A percentile compares a stretch with the other conserved stretches of the same genome.
phyloP scores from a whole-genome alignment of 2,888 invertebrate species.

The Oxyscelio sp. region DNA sequence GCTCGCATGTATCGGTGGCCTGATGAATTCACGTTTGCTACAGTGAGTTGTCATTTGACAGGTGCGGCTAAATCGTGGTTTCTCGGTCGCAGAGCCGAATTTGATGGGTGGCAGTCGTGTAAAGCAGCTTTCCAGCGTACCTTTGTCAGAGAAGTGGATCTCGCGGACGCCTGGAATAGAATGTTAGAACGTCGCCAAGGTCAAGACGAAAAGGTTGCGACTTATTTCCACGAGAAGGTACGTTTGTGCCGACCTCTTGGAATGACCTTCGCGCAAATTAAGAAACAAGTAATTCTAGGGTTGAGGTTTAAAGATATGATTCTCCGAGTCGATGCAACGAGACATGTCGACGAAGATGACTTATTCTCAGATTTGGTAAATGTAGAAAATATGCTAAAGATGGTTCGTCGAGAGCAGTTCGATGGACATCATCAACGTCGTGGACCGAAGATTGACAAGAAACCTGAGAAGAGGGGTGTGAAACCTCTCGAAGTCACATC shows the following conservation, averaged over 20 bases:
- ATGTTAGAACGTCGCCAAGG: constrained; percentile 6
- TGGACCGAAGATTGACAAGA: not conserved
- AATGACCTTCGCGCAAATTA: constrained; percentile 9
- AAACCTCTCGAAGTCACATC: not conserved
- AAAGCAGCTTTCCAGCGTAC: not conserved
- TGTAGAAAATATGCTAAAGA: not conserved
- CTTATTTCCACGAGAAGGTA: constrained; percentile 36
- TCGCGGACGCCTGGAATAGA: constrained; percentile 21
- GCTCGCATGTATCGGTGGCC: constrained; percentile 27
- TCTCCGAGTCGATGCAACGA: constrained; percentile 1
- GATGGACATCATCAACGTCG: not conserved
- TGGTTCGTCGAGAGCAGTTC: not conserved
- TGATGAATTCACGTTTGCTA: constrained; percentile 25
- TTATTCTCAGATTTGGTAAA: not conserved
- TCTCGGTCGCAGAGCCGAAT: not conserved
- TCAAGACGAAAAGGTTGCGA: constrained; percentile 15
- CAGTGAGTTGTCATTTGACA: constrained; percentile 9
- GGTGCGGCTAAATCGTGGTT: constrained; percentile 20
- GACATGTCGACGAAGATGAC: not conserved
- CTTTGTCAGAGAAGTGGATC: constrained; percentile 13
- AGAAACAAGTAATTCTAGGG: constrained; percentile 6
- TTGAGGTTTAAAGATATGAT: constrained; percentile 1
- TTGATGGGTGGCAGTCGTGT: not conserved
- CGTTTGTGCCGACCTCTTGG: constrained; percentile 14
- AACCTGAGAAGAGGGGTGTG: not conserved